These are phyloP conservation scores for Eidolon dupreanum DNA, from an alignment of 2,797 vertebrate species.

Conservation along the genomic window DNA sequence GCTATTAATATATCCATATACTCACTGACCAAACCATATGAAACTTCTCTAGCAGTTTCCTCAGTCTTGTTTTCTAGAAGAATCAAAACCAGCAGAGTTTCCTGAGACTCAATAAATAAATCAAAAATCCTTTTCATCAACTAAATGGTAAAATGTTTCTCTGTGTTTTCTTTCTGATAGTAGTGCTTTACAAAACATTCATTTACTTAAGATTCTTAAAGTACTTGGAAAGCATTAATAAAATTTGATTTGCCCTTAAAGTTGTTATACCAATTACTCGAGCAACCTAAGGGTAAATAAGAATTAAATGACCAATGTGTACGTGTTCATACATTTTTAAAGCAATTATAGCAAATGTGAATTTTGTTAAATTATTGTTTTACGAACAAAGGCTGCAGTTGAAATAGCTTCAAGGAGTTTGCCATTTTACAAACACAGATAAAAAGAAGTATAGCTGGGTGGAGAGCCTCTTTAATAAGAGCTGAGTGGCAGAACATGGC, in stretches of 20 bases:
- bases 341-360: conserved; percentile 49
- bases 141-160: neutral
- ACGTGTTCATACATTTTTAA: conserved; percentile 57
- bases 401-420: conserved; percentile 62
- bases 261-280: conserved; percentile 78
- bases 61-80: conserved; percentile 45
- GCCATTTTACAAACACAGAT: conserved; percentile 51
- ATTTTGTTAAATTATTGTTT: conserved; percentile 69
- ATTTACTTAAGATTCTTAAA: conserved; percentile 46
- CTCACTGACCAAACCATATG: neutral
- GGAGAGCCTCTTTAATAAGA: conserved; percentile 34
- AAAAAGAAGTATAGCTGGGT: neutral
- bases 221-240: conserved; percentile 72
- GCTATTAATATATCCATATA: neutral
- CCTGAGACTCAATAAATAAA: neutral
- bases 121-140: neutral
- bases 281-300: conserved; percentile 71
- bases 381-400: conserved; percentile 48
- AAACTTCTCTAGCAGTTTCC: conserved; percentile 2
- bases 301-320: conserved; percentile 63
- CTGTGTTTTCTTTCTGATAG: neutral
- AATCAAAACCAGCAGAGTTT: conserved; percentile 36
- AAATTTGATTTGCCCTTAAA: conserved; percentile 74
- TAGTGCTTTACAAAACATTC: conserved; percentile 20
- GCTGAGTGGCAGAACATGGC: neutral